Base-by-base conservation (phyloP, 2,113 vertebrate genomes). In the Bubo blakistoni region DNA sequence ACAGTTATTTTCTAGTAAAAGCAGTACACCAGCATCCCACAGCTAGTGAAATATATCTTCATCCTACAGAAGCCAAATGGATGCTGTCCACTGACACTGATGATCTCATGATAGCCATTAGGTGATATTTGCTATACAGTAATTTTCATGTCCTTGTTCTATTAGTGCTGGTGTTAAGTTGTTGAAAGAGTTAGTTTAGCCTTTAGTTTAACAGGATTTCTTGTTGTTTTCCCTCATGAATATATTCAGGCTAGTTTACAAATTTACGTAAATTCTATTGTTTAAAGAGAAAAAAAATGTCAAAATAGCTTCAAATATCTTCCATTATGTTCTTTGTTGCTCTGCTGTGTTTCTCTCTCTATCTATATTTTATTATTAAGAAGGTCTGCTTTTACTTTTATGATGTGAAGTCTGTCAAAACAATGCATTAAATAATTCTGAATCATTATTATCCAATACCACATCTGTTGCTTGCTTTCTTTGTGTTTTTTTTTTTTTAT, bases 331-430 rank as follows among this genome's bases (percentile, higher is more conserved):
- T 96, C 81, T 96, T 95, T 97, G 81, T 97, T 98, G 63, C 96
- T 96, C 90, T 95, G 80, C 38, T 89, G 44, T 97, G 93, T 97
- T 97, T 98, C 86, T 61, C 14, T 97, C 94, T 97, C 94, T 88
- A 49, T 93, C 96, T 97, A 32, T 98, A 88, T 96, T 97, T 98
- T 97, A 96, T 97, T 98, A 97, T 97, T 97, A 96, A 96, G 94
- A 96, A 87, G 83, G 62, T 92, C 97, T 97, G 95, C 91, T 97
- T 97, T 97, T 97, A 96, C 92, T 96, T 96, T 96, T 97, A 81
- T 95, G 91, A 97, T 82, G 81, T 97, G 97, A 98, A 97, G 77
- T 94, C 97, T 98, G 97, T 98, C 98, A 98, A 98, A 98, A 98
- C 97, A 98, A 95, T 98, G 96, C 96, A 98, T 98, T 98, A 97